Evolutionary conservation across 2,113 vertebrate species (phyloP), one percentile per base, ranked within the genome.

Genomic region (Pseudopipra pipra): DNA sequence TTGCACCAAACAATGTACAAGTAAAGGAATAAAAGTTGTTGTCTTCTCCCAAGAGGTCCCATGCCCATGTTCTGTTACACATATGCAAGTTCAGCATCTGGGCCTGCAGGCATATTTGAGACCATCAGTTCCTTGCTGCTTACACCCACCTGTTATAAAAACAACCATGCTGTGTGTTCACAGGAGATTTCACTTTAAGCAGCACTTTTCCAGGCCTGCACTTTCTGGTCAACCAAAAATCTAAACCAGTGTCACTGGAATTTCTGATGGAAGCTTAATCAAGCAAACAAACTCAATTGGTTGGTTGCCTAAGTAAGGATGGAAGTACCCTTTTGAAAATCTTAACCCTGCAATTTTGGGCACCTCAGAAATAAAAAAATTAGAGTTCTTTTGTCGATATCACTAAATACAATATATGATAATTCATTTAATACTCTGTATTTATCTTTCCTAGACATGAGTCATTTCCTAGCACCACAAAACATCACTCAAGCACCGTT

Each of bases 391-490:
- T 43, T 83, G 25, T 52, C 4, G 2, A n/a, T 84, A 11, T 46
- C 84, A 52, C 68, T 75, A 74, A 93, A 75, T 49, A 59, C 28
- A 82, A 22, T 44, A 18, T n/a, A 37, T 8, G 43, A 77, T 39
- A 92, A 78, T 74, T 84, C 14, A 65, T 78, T 84, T 86, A 59
- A 92, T 65, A 43, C 27, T 39, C 72, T 77, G 27, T 62, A 55
- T 93, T 91, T 80, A 81, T 83, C 55, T 41, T 92, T 94, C 77
- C 59, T 84, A 90, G 72, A 88, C 46, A 55, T 74, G 35, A 81
- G 86, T 75, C 20, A 89, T 84, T 92, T 95, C 81, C 79, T 89
- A 82, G 49, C 61, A 83, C 39, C 70, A 84, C 56, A 78, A 81
- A 90, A 19, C 72, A 86, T 75, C 79, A 63, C 58, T 92, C 51